These are phyloP conservation scores for Homalodisca vitripennis DNA, from an alignment of 1,140 invertebrate species.

Conservation along the genomic window DNA sequence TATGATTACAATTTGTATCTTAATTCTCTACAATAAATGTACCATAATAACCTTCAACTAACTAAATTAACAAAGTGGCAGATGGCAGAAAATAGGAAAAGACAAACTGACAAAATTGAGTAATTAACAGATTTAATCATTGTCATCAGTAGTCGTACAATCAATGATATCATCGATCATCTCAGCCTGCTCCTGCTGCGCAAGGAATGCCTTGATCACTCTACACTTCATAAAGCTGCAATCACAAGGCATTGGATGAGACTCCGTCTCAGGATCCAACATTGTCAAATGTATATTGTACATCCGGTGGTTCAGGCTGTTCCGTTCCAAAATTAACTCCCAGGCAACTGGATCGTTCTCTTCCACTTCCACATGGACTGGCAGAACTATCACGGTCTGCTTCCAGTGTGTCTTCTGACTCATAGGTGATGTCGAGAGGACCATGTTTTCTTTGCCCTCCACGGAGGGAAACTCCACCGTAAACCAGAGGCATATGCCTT, in stretches of 20 bases:
- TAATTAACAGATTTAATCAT: constrained; percentile 15
- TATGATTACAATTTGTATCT: no score
- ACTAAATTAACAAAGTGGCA: no score
- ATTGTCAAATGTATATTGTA: constrained; percentile 69
- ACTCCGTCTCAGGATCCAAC: constrained; percentile 64
- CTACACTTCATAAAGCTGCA: constrained; percentile 79
- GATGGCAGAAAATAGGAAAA: no score
- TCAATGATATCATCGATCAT: constrained; percentile 9
- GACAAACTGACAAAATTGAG: background rate
- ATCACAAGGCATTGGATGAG: constrained; percentile 73
- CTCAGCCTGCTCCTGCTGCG: constrained; percentile 42
- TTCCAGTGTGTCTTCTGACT: constrained; percentile 92
- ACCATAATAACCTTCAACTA: no score
- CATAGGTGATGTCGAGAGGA: constrained; percentile 73
- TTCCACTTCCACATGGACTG: constrained; percentile 45
- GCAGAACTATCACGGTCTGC: constrained; percentile 77
- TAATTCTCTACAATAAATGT: no score
- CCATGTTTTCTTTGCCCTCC: constrained; percentile 42
- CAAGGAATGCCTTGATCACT: constrained; percentile 61
- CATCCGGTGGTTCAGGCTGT: constrained; percentile 50
- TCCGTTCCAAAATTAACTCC: constrained; percentile 59
- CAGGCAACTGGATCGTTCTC: constrained; percentile 64
- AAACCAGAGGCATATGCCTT: constrained; percentile 64
- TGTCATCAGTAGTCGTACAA: constrained; percentile 22
- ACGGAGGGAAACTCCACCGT: constrained; percentile 46